phyloP scores from a whole-genome alignment of 1,140 invertebrate genomes.

The Oreohelix idahoensis region DNA sequence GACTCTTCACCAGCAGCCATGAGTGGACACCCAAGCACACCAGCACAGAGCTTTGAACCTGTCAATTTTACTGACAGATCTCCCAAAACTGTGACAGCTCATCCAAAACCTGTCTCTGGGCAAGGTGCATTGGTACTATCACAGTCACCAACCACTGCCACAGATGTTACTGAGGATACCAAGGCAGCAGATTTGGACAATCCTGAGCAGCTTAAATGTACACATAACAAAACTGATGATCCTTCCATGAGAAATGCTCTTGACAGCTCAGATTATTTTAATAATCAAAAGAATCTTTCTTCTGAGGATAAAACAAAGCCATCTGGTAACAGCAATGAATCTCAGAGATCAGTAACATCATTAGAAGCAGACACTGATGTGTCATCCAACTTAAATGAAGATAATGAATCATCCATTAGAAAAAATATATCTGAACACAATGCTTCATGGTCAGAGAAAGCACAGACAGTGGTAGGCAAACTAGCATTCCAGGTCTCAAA shows the following conservation, averaged over 20 bases:
- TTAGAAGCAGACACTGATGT: background rate
- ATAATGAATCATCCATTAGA: background rate
- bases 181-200: background rate
- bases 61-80: constrained; percentile 33
- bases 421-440: background rate
- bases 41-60: constrained; percentile 25
- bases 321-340: background rate
- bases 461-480: background rate
- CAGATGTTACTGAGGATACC: background rate
- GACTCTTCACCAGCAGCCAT: constrained; percentile 14
- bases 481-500: background rate
- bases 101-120: constrained; percentile 11
- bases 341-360: background rate
- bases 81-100: constrained; percentile 2
- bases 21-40: background rate
- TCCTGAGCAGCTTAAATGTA: background rate
- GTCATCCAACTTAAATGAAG: background rate
- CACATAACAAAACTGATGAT: background rate
- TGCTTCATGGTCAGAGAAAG: background rate
- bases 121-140: background rate
- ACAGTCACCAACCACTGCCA: background rate
- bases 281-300: background rate
- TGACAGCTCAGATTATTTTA: background rate
- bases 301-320: background rate
- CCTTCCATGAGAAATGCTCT: background rate